Conservation (phyloP, 1,140 invertebrate species). For the Pseudomyrmex dendroicus region DNA sequence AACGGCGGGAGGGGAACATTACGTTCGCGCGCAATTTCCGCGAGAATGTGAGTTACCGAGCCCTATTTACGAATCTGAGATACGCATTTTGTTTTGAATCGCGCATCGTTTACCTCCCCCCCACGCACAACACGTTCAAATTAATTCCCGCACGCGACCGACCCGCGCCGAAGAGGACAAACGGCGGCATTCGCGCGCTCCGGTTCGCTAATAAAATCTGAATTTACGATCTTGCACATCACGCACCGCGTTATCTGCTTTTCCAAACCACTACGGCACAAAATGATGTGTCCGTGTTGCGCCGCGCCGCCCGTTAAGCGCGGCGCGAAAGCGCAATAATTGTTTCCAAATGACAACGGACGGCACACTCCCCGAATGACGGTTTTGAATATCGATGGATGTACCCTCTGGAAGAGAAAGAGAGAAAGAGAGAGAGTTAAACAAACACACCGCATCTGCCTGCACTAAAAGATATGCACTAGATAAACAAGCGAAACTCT, state of each 20-base stretch:
- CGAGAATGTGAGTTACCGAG: background rate
- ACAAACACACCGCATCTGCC: conserved; percentile 62
- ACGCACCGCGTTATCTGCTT: conserved; percentile 72
- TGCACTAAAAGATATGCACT: conserved; percentile 56
- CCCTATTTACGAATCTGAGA: conserved; percentile 44
- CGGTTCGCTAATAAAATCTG: conserved; percentile 71
- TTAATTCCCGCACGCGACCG: conserved; percentile 33
- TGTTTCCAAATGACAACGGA: conserved; percentile 73
- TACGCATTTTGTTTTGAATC: conserved; percentile 45
- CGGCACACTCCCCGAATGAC: conserved; percentile 62
- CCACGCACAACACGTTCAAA: conserved; percentile 34
- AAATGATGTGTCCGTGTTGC: conserved; percentile 69
- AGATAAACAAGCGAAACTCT: conserved; percentile 53
- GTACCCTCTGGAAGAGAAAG: background rate
- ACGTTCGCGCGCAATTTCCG: background rate
- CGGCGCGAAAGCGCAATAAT: conserved; percentile 72
- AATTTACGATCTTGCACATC: conserved; percentile 72
- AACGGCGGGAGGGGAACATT: background rate
- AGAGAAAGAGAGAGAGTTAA: conserved; percentile 12
- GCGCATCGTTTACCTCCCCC: conserved; percentile 26
- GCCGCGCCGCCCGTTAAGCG: conserved; percentile 60
- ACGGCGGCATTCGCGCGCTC: conserved; percentile 4
- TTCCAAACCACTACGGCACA: conserved; percentile 73
- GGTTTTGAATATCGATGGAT: conserved; percentile 73
- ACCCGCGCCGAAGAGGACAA: conserved; percentile 32